Evolutionary conservation across 2,113 vertebrate genomes (phyloP), one percentile per base, ranked within the genome.

Genomic region (Tetrao urogallus): DNA sequence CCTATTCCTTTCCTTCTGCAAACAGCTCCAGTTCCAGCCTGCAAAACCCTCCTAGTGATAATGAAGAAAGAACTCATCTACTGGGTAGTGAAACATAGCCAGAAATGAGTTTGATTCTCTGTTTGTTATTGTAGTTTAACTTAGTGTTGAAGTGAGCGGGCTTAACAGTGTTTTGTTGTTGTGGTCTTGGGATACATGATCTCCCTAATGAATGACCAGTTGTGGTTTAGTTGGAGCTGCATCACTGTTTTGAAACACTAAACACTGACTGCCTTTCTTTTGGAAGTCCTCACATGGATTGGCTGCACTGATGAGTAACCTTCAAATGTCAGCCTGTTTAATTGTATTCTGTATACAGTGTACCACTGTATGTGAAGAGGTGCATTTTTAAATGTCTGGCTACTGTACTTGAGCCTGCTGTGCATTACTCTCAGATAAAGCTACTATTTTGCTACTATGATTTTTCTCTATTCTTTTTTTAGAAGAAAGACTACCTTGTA

Each of bases 41-140:
- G 65, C 95, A 93, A 72, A 92, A 76, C 54, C 38, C 30, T 75
- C 25, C 67, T n/a, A 48, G 32, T 61, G 95, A 86, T 80, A 89
- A 94, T 6, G 96, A 97, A 93, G 98, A 98, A 83, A 94, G 28
- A 90, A 70, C 95, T 91, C 71, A 3, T 58, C 97, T 98, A 40
- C 63, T 98, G 63, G n/a, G 84, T 47, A 74, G 81, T 85, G 96
- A 96, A 88, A 91, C 54, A 2, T 96, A 97, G 63, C 61, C 56
- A 63, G 69, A 47, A 4, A 16, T 64, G 30, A 43, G 63, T 85
- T 42, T 9, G 60, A 6, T 91, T 70, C 82, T 89, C 34, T 58
- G 8, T 71, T 77, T 84, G 38, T 58, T 84, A 0, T 34, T 75
- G 57, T 79, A 27, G 47, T 88, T 84, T 86, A 91, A 82, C 78